These are phyloP conservation scores for Pollenia labialis DNA, from an alignment of 2,888 invertebrate species.

Conservation along the genomic window DNA sequence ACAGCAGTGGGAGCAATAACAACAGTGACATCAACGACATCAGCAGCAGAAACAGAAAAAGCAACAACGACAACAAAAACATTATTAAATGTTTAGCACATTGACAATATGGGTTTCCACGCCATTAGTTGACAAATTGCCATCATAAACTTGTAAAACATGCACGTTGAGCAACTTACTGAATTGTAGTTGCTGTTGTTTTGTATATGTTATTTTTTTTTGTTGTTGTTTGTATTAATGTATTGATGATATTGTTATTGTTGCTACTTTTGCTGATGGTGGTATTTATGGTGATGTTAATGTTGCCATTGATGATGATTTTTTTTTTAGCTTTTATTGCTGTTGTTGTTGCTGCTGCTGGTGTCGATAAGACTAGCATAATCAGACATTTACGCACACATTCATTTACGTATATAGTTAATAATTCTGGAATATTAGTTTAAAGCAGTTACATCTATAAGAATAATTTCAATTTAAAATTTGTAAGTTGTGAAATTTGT, in stretches of 20 bases:
- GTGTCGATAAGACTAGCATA: not conserved
- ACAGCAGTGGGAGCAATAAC: too few species aligned
- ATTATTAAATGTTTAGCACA: conserved; percentile 36
- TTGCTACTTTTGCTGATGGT: not conserved
- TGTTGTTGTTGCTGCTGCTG: not conserved
- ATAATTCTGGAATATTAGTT: too few species aligned
- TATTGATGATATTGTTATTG: not conserved
- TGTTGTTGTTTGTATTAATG: not conserved
- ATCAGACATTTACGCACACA: not conserved
- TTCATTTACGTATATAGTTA: not conserved
- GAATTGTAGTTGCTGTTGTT: not conserved
- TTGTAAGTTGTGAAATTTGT: too few species aligned
- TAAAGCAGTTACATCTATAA: too few species aligned
- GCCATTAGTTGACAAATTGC: conserved; percentile 65
- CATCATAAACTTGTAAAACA: conserved; percentile 67
- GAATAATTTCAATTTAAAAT: too few species aligned
- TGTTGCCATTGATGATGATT: conserved; percentile 1
- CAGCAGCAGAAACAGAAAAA: not conserved
- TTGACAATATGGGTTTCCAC: conserved; percentile 63
- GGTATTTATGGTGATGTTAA: not conserved
- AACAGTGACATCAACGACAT: not conserved
- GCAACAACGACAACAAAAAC: not conserved
- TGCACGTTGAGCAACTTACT: conserved; percentile 27
- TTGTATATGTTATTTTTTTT: not conserved
- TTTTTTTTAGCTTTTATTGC: not conserved